A percentile compares a stretch with the other conserved stretches of the same genome.
These are phyloP conservation scores for Desmodus rotundus DNA, from an alignment of 2,113 vertebrate genomes.

Conservation along the genomic window DNA sequence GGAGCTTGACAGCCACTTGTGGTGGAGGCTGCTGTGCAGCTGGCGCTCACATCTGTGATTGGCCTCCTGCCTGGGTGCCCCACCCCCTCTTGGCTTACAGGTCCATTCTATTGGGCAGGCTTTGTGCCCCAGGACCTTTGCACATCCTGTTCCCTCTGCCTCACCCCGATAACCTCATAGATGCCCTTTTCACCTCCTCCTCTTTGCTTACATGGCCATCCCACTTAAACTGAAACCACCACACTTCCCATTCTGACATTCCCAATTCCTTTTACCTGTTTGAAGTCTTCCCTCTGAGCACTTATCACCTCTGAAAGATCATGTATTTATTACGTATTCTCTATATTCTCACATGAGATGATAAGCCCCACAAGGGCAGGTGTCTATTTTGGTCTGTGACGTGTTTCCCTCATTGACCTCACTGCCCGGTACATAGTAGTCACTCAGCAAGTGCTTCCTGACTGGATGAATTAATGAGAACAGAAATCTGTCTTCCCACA, in stretches of 20 bases:
- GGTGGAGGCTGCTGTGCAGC: background rate
- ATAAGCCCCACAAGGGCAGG: background rate
- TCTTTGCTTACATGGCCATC: background rate
- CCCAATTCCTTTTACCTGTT: background rate
- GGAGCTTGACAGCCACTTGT: rapidly evolving
- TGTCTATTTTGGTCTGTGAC: background rate
- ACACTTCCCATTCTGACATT: background rate
- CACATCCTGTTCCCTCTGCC: background rate
- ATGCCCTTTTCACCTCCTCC: background rate
- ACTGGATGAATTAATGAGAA: background rate
- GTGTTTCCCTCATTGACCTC: background rate
- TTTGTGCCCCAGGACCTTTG: background rate
- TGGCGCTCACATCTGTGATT: rapidly evolving
- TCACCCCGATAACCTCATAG: background rate
- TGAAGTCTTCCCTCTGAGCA: too few species aligned
- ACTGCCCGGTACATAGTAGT: background rate
- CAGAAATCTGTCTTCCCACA: background rate
- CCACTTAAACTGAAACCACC: background rate
- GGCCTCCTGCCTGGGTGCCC: background rate
- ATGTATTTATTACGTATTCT: background rate
- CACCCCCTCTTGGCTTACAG: background rate
- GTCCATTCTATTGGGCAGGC: background rate
- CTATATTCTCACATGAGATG: background rate
- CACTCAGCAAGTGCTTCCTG: background rate
- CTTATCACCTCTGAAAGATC: background rate